phyloP scores from a whole-genome alignment of 1,140 invertebrate genomes.

The Anoplophora glabripennis region DNA sequence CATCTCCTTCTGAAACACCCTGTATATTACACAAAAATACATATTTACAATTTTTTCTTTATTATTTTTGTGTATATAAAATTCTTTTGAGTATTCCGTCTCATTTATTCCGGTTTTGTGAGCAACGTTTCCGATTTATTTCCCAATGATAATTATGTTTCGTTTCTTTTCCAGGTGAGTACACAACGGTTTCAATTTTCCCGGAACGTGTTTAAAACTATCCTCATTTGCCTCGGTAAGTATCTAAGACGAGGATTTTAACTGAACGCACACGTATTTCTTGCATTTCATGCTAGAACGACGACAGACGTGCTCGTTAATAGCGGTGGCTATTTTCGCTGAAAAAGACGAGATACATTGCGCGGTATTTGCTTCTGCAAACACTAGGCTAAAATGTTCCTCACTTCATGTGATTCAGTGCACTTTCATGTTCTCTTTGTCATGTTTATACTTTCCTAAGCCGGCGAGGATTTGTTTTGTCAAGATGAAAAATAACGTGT shows the following conservation, averaged over 20 bases:
- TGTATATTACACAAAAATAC: no score
- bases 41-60: no score
- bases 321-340: slow-evolving; percentile 29
- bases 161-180: no score
- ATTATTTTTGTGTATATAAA: no score
- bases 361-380: slow-evolving; percentile 29
- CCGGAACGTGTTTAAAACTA: background rate
- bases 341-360: slow-evolving; percentile 17
- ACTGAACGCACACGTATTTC: slow-evolving; percentile 12
- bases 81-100: no score
- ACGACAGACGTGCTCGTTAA: slow-evolving; percentile 29
- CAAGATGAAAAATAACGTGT: slow-evolving; percentile 21
- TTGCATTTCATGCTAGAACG: slow-evolving; percentile 19
- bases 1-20: no score
- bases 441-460: slow-evolving; percentile 27
- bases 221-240: background rate
- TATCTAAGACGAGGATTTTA: background rate
- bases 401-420: slow-evolving; percentile 25
- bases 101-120: no score
- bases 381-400: slow-evolving; percentile 20
- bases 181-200: no score
- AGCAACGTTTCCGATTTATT: no score
- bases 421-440: slow-evolving; percentile 27
- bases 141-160: no score
- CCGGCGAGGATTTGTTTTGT: slow-evolving; percentile 23